Evolutionary conservation across 2,888 invertebrate genomes (phyloP).

Genomic region (Eristalinus sepulchralis): DNA sequence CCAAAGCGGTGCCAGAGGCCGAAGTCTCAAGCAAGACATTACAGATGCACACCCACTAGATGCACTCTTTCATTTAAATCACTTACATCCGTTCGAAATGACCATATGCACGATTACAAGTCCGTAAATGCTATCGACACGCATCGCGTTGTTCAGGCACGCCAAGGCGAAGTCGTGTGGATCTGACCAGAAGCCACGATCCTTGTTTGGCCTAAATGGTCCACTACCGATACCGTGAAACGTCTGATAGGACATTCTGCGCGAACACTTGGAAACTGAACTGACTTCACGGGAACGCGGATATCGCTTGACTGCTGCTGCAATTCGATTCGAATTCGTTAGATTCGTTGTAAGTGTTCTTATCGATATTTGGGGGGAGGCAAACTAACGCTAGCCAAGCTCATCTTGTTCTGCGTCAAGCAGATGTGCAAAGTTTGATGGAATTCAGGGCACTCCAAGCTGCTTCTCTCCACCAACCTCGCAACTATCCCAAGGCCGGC

Average conservation of each 20-base stretch:
- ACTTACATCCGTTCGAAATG: neutral
- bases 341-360: too few species aligned
- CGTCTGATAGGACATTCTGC: slow-evolving; percentile 24
- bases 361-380: too few species aligned
- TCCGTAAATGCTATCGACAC: neutral
- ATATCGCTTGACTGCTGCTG: neutral
- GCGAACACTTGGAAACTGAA: neutral
- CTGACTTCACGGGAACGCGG: neutral
- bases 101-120: neutral
- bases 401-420: too few species aligned
- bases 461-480: neutral
- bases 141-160: slow-evolving; percentile 14
- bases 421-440: too few species aligned
- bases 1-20: too few species aligned
- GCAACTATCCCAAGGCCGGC: neutral
- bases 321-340: neutral
- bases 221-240: slow-evolving; percentile 7
- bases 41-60: neutral
- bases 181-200: slow-evolving; percentile 30
- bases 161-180: slow-evolving; percentile 28
- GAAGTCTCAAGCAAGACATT: too few species aligned
- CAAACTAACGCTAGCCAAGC: too few species aligned
- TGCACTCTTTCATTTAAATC: neutral
- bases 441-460: too few species aligned
- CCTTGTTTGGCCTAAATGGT: slow-evolving; percentile 12